Percentiles rank a stretch among this genome's conserved stretches.
Evolutionary conservation across 35 echinoderm and acorn worm species (phyloP).

Genomic region (Heliocidaris erythrogramma): DNA sequence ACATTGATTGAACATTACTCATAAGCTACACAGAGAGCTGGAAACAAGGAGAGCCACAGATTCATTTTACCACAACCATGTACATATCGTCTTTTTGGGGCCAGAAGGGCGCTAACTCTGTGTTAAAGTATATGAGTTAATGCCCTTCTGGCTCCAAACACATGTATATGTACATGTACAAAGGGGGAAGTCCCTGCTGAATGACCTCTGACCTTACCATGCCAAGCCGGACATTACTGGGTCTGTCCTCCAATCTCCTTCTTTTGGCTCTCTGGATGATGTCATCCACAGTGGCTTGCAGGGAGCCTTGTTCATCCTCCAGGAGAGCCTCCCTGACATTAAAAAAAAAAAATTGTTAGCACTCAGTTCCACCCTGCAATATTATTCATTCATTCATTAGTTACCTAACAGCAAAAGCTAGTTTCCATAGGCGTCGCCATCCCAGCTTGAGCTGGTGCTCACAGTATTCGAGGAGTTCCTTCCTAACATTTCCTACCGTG

Average conservation of each 20-base stretch:
- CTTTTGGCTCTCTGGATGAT: constrained; percentile 95
- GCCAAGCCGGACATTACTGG: constrained; percentile 88
- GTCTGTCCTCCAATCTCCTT: constrained; percentile 73
- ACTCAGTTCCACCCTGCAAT: no score
- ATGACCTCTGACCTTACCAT: constrained; percentile 72
- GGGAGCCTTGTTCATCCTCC: constrained; percentile 91
- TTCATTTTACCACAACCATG: neutral
- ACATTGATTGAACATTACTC: no score
- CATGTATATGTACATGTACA: neutral
- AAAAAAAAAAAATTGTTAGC: neutral
- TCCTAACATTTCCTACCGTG: no score
- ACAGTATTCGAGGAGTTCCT: no score
- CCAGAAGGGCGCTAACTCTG: no score
- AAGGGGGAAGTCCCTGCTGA: neutral
- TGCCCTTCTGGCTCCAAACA: neutral
- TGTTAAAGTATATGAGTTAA: neutral
- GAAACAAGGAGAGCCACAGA: no score
- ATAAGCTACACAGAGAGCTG: no score
- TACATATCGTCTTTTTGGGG: neutral
- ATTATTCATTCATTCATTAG: no score
- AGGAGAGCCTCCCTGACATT: constrained; percentile 85
- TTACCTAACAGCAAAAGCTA: no score
- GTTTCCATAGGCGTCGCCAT: no score
- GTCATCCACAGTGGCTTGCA: constrained; percentile 97
- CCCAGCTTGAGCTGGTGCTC: no score